phyloP scores from a whole-genome alignment of 2,113 vertebrate genomes.

The Lathamus discolor region DNA sequence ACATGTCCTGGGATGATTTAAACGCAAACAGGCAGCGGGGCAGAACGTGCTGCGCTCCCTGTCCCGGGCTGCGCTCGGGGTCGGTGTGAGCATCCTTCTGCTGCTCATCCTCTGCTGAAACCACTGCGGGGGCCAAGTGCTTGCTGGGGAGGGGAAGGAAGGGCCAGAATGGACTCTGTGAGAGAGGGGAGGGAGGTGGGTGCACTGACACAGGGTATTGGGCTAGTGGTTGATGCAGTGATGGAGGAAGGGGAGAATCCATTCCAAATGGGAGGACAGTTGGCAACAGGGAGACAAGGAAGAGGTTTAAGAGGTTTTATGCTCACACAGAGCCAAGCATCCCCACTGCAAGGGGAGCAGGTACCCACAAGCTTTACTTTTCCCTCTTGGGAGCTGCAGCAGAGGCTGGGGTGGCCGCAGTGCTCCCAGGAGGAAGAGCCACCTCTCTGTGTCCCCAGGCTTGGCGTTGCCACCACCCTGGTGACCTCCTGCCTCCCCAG shows the following conservation, averaged over 20 bases:
- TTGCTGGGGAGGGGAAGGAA: not conserved
- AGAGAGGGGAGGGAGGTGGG: not conserved
- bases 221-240: not conserved
- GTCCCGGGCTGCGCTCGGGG: accelerated
- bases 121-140: accelerated
- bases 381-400: accelerated
- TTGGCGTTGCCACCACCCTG: not conserved
- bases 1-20: not conserved
- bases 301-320: not conserved
- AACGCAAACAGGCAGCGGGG: not conserved
- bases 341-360: accelerated
- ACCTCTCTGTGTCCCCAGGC: not conserved
- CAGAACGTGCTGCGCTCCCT: not conserved
- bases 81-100: accelerated
- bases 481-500: not conserved
- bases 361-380: not conserved
- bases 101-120: not conserved
- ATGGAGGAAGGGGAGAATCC: not conserved
- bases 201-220: accelerated
- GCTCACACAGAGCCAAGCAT: not conserved
- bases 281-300: accelerated
- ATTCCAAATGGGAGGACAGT: accelerated
- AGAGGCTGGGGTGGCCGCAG: not conserved
- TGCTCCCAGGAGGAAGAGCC: not conserved
- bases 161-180: not conserved